These are phyloP conservation scores for Chlorospingus flavigularis DNA, from an alignment of 2,797 vertebrate species.

Conservation along the genomic window DNA sequence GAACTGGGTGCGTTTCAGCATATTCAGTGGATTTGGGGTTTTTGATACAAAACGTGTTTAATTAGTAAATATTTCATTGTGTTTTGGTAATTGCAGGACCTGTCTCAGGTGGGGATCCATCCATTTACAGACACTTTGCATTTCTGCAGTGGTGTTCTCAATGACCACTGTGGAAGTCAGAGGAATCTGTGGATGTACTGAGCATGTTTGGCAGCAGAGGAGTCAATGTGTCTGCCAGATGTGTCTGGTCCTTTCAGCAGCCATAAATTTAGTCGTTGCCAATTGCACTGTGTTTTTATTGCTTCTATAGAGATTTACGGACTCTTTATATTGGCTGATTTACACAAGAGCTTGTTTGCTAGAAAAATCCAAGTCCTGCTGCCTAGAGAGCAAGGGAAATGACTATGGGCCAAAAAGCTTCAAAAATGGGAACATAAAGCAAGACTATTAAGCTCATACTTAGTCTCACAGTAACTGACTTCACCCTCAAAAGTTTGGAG, in stretches of 20 bases:
- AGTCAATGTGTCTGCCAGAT: constrained; percentile 43
- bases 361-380: constrained; percentile 17
- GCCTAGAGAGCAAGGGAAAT: not conserved
- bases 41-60: not conserved
- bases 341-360: constrained; percentile 27
- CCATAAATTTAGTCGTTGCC: constrained; percentile 43
- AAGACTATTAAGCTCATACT: constrained; percentile 25
- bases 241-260: constrained; percentile 32
- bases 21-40: not conserved
- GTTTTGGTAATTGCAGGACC: not conserved
- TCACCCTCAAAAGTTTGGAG: constrained; percentile 24
- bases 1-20: not conserved
- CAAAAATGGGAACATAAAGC: constrained; percentile 24
- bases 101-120: not conserved
- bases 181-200: not conserved
- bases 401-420: not conserved
- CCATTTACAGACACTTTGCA: not conserved
- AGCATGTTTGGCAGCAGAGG: constrained; percentile 16
- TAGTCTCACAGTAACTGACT: constrained; percentile 41
- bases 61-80: not conserved
- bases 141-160: not conserved
- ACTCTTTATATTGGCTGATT: constrained; percentile 61
- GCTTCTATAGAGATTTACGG: constrained; percentile 49
- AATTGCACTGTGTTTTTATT: constrained; percentile 54
- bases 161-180: not conserved